These are phyloP conservation scores for Tineola bisselliella DNA, from an alignment of 2,888 invertebrate genomes.

Conservation along the genomic window DNA sequence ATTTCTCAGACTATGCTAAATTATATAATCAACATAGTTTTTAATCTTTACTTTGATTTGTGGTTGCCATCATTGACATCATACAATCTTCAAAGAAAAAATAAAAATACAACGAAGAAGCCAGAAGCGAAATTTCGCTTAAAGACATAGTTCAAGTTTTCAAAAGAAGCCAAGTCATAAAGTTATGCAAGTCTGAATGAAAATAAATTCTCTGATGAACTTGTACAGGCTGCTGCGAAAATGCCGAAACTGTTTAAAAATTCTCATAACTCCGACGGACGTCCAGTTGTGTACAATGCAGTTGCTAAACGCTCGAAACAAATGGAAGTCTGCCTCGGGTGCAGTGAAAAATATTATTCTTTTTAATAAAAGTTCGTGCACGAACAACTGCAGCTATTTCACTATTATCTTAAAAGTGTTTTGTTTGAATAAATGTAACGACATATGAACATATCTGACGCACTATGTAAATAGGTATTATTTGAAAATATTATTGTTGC, in stretches of 20 bases:
- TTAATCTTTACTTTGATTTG: no score
- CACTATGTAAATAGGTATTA: no score
- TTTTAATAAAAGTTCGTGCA: not conserved
- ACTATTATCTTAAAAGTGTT: not conserved
- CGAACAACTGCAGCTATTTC: not conserved
- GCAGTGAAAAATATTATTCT: not conserved
- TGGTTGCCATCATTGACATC: no score
- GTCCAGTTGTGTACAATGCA: not conserved
- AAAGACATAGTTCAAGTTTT: no score
- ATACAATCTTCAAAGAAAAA: no score
- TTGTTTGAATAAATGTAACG: slow-evolving; percentile 20
- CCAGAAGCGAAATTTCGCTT: no score
- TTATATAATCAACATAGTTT: no score
- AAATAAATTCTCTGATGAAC: not conserved
- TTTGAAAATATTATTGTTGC: no score
- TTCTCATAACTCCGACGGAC: not conserved
- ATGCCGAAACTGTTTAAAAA: not conserved
- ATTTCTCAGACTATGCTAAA: no score
- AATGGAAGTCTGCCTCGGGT: not conserved
- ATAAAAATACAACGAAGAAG: no score
- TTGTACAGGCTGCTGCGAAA: not conserved
- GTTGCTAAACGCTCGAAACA: not conserved
- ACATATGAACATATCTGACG: not conserved
- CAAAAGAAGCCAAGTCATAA: not conserved
- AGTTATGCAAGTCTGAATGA: not conserved